Conservation (phyloP, 2,113 vertebrate species). For the Melanocharis versteri region DNA sequence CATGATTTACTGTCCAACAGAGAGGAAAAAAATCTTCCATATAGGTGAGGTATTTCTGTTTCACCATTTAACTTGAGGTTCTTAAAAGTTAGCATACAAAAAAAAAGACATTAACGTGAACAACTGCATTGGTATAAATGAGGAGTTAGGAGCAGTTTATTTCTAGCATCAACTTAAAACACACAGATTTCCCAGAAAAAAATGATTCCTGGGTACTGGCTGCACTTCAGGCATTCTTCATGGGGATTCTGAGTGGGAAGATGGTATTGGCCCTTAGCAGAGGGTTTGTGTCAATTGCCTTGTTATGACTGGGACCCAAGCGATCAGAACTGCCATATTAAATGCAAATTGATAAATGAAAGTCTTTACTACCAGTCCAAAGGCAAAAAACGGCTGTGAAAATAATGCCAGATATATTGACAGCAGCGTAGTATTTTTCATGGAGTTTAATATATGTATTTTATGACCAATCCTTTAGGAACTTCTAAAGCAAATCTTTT, state of each 20-base stretch:
- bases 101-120: background rate
- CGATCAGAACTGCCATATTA: background rate
- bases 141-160: background rate
- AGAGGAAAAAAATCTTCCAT: background rate
- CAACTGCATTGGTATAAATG: background rate
- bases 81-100: background rate
- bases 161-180: background rate
- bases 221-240: background rate
- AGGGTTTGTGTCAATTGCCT: background rate
- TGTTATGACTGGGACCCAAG: background rate
- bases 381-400: background rate
- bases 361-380: background rate
- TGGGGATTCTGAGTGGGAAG: background rate
- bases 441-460: background rate
- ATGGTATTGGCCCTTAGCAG: background rate
- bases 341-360: constrained; percentile 16
- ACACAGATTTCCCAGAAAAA: background rate
- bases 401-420: background rate
- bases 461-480: background rate
- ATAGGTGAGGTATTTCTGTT: background rate
- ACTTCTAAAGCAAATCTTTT: background rate
- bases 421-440: background rate
- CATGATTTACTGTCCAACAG: background rate
- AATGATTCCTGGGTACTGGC: background rate
- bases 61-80: background rate